A percentile compares a stretch with the other conserved stretches of the same genome.
Conservation (phyloP, 2,797 vertebrate species). For the Taeniopygia guttata region DNA sequence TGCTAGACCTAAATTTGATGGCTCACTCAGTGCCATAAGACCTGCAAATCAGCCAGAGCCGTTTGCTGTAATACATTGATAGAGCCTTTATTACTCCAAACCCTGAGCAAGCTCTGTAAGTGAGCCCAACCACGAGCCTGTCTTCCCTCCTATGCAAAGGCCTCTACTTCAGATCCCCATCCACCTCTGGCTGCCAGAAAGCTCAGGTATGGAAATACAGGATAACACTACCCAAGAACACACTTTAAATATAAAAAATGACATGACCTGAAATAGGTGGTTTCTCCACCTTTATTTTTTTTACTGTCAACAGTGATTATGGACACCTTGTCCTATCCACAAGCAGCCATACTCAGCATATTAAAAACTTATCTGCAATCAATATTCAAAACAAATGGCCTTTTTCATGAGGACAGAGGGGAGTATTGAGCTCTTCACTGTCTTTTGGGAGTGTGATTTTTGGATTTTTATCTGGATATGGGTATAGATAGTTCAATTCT, state of each 20-base stretch:
- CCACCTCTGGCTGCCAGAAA: background rate
- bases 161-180: background rate
- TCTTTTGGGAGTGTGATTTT: background rate
- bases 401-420: conserved; percentile 14
- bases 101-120: background rate
- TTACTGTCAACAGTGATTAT: background rate
- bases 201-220: background rate
- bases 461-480: conserved; percentile 39
- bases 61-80: background rate
- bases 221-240: background rate
- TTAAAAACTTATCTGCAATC: background rate
- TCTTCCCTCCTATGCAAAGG: background rate
- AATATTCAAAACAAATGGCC: conserved; percentile 24
- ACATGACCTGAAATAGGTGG: background rate
- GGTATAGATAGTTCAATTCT: conserved; percentile 25
- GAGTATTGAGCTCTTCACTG: conserved; percentile 14
- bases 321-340: background rate
- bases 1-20: background rate
- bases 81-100: background rate
- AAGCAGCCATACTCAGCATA: background rate
- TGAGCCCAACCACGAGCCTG: background rate
- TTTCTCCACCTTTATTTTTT: background rate
- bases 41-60: background rate
- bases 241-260: background rate
- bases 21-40: background rate